phyloP scores from a whole-genome alignment of 2,797 vertebrate species.

The Lithobates pipiens region DNA sequence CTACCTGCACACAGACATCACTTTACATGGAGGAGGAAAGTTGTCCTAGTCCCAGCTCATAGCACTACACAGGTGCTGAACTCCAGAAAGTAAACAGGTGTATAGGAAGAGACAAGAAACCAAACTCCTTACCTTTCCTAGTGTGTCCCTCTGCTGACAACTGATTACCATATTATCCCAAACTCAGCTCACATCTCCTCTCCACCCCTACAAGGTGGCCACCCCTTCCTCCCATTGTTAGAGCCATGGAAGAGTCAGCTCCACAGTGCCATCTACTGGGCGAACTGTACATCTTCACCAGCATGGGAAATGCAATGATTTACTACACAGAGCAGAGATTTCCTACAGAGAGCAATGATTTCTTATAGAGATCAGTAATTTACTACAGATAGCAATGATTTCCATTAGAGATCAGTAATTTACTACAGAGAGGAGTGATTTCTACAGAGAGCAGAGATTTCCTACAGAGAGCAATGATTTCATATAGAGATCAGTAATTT shows the following conservation, averaged over 20 bases:
- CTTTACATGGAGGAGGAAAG: background rate
- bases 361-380: no score
- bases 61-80: background rate
- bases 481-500: no score
- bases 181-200: constrained; percentile 4
- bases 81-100: background rate
- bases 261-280: constrained; percentile 45
- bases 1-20: background rate
- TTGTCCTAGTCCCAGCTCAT: background rate
- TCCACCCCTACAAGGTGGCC: constrained; percentile 24
- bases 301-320: background rate
- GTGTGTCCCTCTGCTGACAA: constrained; percentile 36
- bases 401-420: no score
- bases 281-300: background rate
- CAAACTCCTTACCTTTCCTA: constrained; percentile 34
- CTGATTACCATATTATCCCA: constrained; percentile 38
- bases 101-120: background rate
- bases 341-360: no score
- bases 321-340: no score
- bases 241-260: background rate
- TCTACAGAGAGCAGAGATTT: no score
- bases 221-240: constrained; percentile 57
- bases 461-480: no score
- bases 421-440: no score
- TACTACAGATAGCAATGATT: no score